Base-by-base conservation (phyloP, 64 coral and sea anemone species). In the Actinia equina region DNA sequence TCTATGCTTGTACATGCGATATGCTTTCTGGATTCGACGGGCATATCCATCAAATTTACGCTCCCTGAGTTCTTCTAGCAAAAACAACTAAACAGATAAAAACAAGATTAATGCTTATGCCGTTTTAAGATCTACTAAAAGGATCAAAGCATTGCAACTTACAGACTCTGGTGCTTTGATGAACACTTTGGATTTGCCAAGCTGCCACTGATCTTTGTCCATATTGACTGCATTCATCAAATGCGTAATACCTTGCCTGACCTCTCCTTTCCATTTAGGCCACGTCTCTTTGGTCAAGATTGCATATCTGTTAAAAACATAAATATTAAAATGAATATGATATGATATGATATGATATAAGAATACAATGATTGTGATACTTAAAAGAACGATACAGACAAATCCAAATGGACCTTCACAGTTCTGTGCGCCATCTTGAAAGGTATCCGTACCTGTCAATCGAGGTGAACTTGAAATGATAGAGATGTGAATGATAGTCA, bases 141-240 rank as follows among this genome's bases (percentile, higher is more conserved):
- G 46, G 46, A 49, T 49, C 4, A 49, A 49, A 49, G 46, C 67
- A 65, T 65, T n/a, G 5, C 20, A 17, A 76, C 97, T 99, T 86
- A 99, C 97, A 7, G 97, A 99, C 83, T 99, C 97, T 44, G 97
- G 97, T 3, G 93, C 91, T 62, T 99, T 99, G 69, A 99, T 87
- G 45, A 99, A 99, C 46, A 99, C 93, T 80, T 99, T 99, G 60
- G 85, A 91, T 55, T 92, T 92, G 16, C 97, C 97, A 84, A 99
- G 85, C 71, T 99, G 97, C 93, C 93, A 99, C 91, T 99, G 97
- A 79, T 99, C 97, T 26, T 52, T 53, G 83, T 99, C 97, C 97
- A 99, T 99, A 41, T 99, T 95, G 3, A 99, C 97, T 55, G 97
- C 91, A 19, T 78, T 93, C 93, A 99, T 95, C 45, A 99, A 78